A percentile compares a stretch with the other conserved stretches of the same genome.
Evolutionary conservation across 2,113 vertebrate species (phyloP).

Genomic region (mouse (Mus musculus)): GRCm39 chr5:40053001-40053500

Average conservation of each 20-base stretch:
- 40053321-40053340: not conserved
- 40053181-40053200: not conserved
- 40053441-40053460: not conserved
- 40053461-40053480: not conserved
- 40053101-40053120: not conserved
- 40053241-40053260: not conserved
- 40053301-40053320: not conserved
- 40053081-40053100: not conserved
- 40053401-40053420: not conserved
- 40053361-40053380: not conserved
- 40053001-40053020: fast-evolving
- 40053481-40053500: not conserved
- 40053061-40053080: not conserved
- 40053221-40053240: not conserved
- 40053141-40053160: not conserved
- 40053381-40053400: not conserved
- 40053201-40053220: not conserved
- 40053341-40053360: not conserved
- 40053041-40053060: not conserved
- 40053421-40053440: not conserved
- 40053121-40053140: not conserved
- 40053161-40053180: not conserved
- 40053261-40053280: not conserved
- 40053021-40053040: fast-evolving
- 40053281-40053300: not conserved